phyloP scores from a whole-genome alignment of 37 sponge, comb jelly and placozoan species.

The Sycon ciliatum region DNA sequence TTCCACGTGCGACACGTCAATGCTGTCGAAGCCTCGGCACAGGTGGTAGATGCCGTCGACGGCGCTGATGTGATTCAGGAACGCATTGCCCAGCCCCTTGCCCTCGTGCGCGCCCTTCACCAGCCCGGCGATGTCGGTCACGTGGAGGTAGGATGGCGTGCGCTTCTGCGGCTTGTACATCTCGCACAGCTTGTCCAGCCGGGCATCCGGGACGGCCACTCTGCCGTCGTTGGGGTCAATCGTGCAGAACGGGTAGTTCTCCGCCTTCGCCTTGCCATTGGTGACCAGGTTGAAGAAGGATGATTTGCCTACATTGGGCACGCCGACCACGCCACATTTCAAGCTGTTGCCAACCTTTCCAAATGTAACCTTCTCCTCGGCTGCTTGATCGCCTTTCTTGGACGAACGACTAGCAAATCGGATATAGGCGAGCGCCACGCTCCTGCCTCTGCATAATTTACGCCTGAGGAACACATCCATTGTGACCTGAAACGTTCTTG shows the following conservation, averaged over 20 bases:
- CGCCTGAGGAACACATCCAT: too few relatives aligned
- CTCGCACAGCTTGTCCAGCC: neutral
- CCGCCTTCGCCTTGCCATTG: conserved; percentile 1
- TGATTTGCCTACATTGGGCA: conserved; percentile 98
- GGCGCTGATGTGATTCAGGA: conserved; percentile 1
- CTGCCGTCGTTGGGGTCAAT: conserved; percentile 11
- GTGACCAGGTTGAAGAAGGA: too few relatives aligned
- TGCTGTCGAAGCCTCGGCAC: neutral
- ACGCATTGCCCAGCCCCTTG: conserved; percentile 15
- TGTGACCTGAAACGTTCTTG: too few relatives aligned
- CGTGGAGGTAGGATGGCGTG: neutral
- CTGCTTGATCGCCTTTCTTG: conserved; percentile 69
- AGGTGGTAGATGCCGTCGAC: conserved; percentile 5
- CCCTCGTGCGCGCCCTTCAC: conserved; percentile 8
- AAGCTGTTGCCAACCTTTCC: conserved; percentile 91
- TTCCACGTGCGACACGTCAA: too few relatives aligned
- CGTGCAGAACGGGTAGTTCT: conserved; percentile 20
- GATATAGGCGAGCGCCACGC: too few relatives aligned
- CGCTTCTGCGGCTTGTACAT: neutral
- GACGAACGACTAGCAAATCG: conserved; percentile 77
- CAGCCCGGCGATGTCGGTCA: conserved; percentile 15
- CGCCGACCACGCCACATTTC: conserved; percentile 88
- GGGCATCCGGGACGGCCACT: conserved; percentile 1
- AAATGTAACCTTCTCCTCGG: conserved; percentile 49
- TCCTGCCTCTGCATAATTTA: too few relatives aligned